Base-by-base conservation (phyloP, 2,113 vertebrate species). In the Dendropsophus ebraccatus region DNA sequence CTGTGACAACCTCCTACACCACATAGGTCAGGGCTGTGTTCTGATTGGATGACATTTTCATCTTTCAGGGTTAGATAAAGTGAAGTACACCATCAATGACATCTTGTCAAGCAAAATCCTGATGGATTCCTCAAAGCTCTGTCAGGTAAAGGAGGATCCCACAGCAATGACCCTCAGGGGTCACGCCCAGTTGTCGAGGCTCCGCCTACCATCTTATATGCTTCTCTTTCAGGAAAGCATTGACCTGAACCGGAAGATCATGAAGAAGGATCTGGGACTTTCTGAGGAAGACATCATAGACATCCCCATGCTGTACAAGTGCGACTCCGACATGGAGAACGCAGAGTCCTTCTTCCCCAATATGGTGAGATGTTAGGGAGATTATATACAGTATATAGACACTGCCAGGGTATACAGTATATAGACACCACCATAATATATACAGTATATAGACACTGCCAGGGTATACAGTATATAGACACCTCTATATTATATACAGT, bases 301-400 rank as follows among this genome's bases (percentile, higher is more conserved):
- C 87, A 73, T 99, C 62, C 97, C 97, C 0, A 95, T 97, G 87
- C 95, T 99, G 70, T 99, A 98, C 92, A 91, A 85, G 1, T 23
- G 35, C 0, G 23, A 56, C 14, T 1, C 92, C 0, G 5, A 88
- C 0, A 45, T 50, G 1, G 11, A 13, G 10, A 87, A 54, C 89
- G 96, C 96, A 0, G 12, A 49, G n/a, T 95, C 97, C 19, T 97
- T 92, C 76, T 97, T 97, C 90, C 97, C 97, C 0, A 94, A 97
- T 90, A 92, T 98, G 96, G 97, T 97, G 83, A 87, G 93, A 21
- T 17, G 17, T 17, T 2, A 32, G 1, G 49, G 45, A 32, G 10
- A 41, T 6, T 49, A 1, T 16, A 45, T 25, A n/a, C 16, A 28
- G 58, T 14, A 35, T 9, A 19, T 0, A 19, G 49, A 5, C 1